phyloP scores from a whole-genome alignment of 2,888 invertebrate genomes.

The Phyto melanocephala region DNA sequence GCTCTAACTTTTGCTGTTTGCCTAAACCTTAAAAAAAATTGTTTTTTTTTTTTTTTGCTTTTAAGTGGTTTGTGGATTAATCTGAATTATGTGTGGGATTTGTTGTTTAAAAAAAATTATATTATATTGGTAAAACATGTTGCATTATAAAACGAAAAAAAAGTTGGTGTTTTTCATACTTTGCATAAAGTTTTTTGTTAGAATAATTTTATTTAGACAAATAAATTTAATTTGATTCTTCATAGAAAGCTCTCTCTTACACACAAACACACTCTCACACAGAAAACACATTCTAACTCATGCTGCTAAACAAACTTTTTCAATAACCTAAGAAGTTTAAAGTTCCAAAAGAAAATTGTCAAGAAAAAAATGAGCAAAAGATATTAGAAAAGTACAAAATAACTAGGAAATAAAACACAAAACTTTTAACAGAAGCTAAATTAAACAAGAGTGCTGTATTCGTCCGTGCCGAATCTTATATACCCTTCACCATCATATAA shows the following conservation, averaged over 20 bases:
- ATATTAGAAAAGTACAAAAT: not conserved
- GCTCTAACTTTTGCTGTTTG: not conserved
- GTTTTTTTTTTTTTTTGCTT: too few species aligned
- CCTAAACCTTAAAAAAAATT: not conserved
- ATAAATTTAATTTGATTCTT: constrained; percentile 42
- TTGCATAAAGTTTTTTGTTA: constrained; percentile 10
- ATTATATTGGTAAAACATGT: constrained; percentile 32
- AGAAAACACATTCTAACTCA: not conserved
- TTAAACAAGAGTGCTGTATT: not conserved
- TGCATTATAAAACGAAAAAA: constrained; percentile 7
- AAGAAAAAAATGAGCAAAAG: not conserved
- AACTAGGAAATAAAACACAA: not conserved
- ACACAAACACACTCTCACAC: not conserved
- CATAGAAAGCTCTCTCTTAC: not conserved
- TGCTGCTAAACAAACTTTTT: constrained; percentile 51
- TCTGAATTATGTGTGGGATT: not conserved
- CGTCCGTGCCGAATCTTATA: too few species aligned
- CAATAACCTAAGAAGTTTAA: constrained; percentile 54
- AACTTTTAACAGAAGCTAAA: not conserved
- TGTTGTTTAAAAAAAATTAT: too few species aligned
- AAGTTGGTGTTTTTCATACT: not conserved
- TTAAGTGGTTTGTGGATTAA: constrained; percentile 10
- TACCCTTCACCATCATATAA: too few species aligned
- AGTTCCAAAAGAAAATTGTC: constrained; percentile 5
- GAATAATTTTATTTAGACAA: constrained; percentile 40